phyloP scores from a whole-genome alignment of 2,888 invertebrate genomes.

The Meiosimyza decipiens region DNA sequence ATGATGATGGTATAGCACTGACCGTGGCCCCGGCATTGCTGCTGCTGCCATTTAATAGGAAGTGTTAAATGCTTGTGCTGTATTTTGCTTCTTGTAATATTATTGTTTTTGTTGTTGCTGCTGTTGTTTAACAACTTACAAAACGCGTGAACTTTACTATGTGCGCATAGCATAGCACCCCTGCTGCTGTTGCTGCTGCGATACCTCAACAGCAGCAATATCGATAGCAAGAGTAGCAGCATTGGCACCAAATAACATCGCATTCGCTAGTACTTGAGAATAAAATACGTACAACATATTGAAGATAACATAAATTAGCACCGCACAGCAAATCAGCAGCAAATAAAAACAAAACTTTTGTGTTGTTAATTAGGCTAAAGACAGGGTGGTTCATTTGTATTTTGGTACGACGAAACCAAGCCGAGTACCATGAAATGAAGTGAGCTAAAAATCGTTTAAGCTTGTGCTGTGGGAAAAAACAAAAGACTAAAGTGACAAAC shows the following conservation, averaged over 20 bases:
- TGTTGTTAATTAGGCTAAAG: constrained; percentile 45
- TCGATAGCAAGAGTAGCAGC: not conserved
- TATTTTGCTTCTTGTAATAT: constrained; percentile 9
- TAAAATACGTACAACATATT: constrained; percentile 13
- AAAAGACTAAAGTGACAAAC: no score
- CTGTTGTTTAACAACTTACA: constrained; percentile 32
- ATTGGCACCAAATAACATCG: not conserved
- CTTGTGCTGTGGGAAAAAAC: no score
- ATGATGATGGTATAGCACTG: no score
- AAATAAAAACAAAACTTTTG: not conserved
- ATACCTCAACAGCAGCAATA: not conserved
- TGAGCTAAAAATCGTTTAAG: no score
- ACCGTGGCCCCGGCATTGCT: not conserved
- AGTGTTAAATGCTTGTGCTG: constrained; percentile 39
- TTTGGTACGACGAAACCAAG: no score
- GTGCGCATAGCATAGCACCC: no score
- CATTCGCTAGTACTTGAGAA: not conserved
- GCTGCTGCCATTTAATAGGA: constrained; percentile 30
- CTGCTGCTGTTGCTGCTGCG: constrained; percentile 2
- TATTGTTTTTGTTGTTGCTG: constrained; percentile 15
- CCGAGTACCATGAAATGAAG: no score
- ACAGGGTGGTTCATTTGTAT: no score
- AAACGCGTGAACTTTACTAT: constrained; percentile 20
- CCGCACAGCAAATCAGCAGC: constrained; percentile 45
- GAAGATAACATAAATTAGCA: constrained; percentile 53